phyloP scores from a whole-genome alignment of 2,797 vertebrate genomes.

The Girardinus metallicus region DNA sequence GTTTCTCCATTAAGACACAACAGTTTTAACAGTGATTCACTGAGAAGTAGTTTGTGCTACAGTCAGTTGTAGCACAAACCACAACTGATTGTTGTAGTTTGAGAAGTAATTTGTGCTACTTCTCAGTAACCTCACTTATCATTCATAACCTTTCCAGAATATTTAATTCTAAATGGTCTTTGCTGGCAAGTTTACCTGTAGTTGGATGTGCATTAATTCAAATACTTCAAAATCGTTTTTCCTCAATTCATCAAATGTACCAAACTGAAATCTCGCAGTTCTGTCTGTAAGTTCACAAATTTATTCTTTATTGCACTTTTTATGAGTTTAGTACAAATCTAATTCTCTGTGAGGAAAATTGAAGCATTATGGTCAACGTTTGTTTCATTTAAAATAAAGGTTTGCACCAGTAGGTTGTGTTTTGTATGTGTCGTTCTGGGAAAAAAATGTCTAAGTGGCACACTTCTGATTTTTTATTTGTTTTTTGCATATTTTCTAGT shows the following conservation, averaged over 20 bases:
- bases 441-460: not conserved
- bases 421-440: not conserved
- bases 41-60: too few relatives aligned
- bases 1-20: too few relatives aligned
- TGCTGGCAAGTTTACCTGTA: not conserved
- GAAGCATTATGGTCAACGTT: not conserved
- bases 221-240: not conserved
- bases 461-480: not conserved
- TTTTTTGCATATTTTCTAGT: not conserved
- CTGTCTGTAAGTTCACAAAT: not conserved
- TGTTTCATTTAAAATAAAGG: not conserved
- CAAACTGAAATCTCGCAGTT: not conserved
- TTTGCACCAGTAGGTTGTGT: not conserved
- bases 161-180: not conserved
- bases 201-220: not conserved
- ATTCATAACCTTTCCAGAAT: not conserved
- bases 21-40: too few relatives aligned
- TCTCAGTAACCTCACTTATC: not conserved
- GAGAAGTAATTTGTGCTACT: too few relatives aligned
- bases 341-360: not conserved
- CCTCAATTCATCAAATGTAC: not conserved
- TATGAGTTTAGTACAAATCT: not conserved
- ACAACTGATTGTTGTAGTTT: too few relatives aligned
- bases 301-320: not conserved
- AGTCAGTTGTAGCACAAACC: too few relatives aligned